Percentiles rank a stretch among this genome's conserved stretches.
These are phyloP conservation scores for Syncerus caffer DNA, from an alignment of 2,797 vertebrate genomes.

Conservation along the genomic window DNA sequence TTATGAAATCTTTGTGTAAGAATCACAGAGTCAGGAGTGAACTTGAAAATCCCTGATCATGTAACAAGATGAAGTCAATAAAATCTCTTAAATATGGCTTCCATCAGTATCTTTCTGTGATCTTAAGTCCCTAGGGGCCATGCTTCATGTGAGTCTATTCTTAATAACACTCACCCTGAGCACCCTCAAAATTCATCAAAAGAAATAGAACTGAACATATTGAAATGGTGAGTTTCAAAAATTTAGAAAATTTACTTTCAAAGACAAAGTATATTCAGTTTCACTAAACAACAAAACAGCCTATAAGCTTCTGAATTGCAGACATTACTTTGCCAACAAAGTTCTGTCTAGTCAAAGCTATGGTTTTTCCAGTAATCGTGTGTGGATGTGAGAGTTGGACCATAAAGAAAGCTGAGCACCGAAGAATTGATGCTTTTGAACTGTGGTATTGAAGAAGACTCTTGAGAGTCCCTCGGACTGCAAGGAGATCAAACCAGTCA, in stretches of 20 bases:
- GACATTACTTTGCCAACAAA: background rate
- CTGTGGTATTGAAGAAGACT: background rate
- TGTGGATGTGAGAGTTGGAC: background rate
- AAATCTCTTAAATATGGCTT: background rate
- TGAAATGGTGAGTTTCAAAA: constrained; percentile 8
- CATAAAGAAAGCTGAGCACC: background rate
- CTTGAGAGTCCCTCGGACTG: background rate
- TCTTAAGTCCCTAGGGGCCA: background rate
- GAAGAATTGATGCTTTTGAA: background rate
- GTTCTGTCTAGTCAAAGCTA: background rate
- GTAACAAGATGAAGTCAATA: background rate
- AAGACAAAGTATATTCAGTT: background rate
- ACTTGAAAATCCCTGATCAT: background rate
- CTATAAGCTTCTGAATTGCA: background rate
- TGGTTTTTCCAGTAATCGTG: background rate
- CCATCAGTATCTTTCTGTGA: background rate
- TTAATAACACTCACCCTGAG: background rate
- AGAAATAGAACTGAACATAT: background rate
- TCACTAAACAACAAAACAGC: background rate
- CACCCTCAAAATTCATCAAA: background rate
- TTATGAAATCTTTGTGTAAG: background rate
- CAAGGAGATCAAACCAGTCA: background rate
- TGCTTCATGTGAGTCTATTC: background rate
- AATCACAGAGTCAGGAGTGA: background rate
- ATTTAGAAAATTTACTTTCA: background rate